phyloP scores from a whole-genome alignment of 2,113 vertebrate species.

The Copsychus sechellarum region DNA sequence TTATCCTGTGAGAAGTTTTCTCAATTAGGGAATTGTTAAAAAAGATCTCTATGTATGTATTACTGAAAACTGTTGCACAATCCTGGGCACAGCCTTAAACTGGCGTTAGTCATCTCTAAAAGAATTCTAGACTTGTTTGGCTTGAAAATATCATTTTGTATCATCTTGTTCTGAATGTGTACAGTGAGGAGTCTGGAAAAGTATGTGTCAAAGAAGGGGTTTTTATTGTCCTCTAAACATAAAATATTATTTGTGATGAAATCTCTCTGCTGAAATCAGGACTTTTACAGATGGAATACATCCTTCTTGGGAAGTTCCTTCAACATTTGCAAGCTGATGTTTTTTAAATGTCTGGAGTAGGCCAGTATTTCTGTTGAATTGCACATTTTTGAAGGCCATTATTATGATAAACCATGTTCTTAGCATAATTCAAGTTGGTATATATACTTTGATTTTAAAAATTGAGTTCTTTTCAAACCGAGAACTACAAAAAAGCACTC shows the following conservation, averaged over 20 bases:
- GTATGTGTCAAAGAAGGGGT: neutral
- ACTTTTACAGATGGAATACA: slow-evolving; percentile 29
- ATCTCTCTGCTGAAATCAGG: slow-evolving; percentile 13
- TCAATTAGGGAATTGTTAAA: neutral
- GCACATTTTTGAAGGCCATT: slow-evolving; percentile 24
- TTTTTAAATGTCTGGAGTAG: slow-evolving; percentile 24
- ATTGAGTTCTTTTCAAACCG: neutral
- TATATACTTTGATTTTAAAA: slow-evolving; percentile 16
- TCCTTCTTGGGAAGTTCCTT: slow-evolving; percentile 48
- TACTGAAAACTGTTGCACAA: accelerated
- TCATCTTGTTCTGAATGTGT: neutral
- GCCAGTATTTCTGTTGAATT: slow-evolving; percentile 49
- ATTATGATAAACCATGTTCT: slow-evolving; percentile 41
- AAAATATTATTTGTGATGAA: neutral
- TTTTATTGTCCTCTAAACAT: neutral
- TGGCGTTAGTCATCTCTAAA: neutral
- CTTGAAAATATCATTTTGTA: neutral
- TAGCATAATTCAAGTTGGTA: slow-evolving; percentile 31
- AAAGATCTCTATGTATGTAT: neutral
- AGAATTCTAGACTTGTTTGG: neutral
- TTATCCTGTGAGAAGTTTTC: neutral
- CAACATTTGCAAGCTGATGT: slow-evolving; percentile 25
- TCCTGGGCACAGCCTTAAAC: neutral
- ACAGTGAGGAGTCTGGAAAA: neutral
- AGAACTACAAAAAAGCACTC: neutral